A percentile compares a stretch with the other conserved stretches of the same genome.
These are phyloP conservation scores for Piprites chloris DNA, from an alignment of 2,113 vertebrate genomes.

Conservation along the genomic window DNA sequence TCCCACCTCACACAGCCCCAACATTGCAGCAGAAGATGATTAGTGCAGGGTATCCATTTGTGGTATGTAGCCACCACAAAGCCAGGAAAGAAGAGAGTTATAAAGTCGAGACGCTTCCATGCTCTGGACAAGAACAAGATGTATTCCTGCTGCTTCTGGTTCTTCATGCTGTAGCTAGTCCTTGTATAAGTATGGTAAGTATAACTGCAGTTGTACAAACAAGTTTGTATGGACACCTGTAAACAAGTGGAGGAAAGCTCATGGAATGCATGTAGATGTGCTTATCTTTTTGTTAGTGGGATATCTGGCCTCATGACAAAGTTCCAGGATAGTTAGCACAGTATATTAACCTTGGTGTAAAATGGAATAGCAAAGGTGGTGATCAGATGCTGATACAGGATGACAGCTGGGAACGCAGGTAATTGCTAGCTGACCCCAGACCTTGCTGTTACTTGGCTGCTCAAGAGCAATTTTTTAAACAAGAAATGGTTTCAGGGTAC, in stretches of 20 bases:
- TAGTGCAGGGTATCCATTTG: neutral
- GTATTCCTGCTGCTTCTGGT: neutral
- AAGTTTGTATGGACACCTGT: neutral
- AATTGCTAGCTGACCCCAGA: neutral
- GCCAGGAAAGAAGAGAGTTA: neutral
- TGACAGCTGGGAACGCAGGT: neutral
- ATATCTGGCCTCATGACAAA: neutral
- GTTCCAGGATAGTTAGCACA: neutral
- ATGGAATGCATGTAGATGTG: neutral
- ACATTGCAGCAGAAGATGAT: neutral
- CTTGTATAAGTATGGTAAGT: fast-evolving
- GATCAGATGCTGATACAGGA: neutral
- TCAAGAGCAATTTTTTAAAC: neutral
- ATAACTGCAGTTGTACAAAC: neutral
- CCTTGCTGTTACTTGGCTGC: neutral
- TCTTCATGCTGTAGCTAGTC: neutral
- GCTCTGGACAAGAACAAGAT: too few species aligned
- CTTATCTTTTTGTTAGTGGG: neutral
- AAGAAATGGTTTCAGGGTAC: neutral
- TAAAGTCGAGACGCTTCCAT: neutral
- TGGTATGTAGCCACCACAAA: neutral
- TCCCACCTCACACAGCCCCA: neutral
- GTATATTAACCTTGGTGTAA: fast-evolving
- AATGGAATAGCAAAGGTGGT: neutral
- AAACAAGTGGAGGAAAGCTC: neutral